These are phyloP conservation scores for Choloepus didactylus DNA, from an alignment of 2,797 vertebrate species.

Conservation along the genomic window DNA sequence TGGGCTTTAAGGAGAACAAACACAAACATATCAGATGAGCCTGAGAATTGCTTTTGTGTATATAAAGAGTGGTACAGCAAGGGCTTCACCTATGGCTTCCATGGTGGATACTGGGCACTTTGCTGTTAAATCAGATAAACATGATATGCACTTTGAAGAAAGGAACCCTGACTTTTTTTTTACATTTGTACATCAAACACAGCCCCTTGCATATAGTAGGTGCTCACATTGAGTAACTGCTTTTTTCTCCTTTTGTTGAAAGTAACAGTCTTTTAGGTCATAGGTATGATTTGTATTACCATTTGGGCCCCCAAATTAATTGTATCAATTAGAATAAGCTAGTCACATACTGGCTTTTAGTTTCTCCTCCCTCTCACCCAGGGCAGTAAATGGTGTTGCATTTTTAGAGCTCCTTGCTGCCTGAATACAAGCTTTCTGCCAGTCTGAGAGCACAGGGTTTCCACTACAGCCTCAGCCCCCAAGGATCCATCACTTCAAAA, in stretches of 20 bases:
- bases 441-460: background rate
- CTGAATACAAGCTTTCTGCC: background rate
- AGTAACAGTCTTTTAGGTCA: conserved; percentile 1
- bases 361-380: background rate
- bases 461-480: background rate
- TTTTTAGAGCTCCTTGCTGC: background rate
- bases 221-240: conserved; percentile 13
- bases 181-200: background rate
- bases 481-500: background rate
- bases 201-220: background rate
- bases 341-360: background rate
- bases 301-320: background rate
- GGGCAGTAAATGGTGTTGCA: background rate
- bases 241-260: conserved; percentile 32
- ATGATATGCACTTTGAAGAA: background rate
- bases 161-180: background rate
- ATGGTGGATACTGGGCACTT: background rate
- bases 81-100: background rate
- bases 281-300: background rate
- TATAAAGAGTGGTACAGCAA: conserved; percentile 16
- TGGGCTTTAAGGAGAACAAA: conserved; percentile 50
- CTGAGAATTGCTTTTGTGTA: background rate
- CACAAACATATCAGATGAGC: conserved; percentile 49
- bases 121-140: conserved; percentile 2
- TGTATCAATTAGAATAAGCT: background rate